A percentile compares a stretch with the other conserved stretches of the same genome.
phyloP scores from a whole-genome alignment of 2,797 vertebrate genomes.

The Sphaeramia orbicularis region DNA sequence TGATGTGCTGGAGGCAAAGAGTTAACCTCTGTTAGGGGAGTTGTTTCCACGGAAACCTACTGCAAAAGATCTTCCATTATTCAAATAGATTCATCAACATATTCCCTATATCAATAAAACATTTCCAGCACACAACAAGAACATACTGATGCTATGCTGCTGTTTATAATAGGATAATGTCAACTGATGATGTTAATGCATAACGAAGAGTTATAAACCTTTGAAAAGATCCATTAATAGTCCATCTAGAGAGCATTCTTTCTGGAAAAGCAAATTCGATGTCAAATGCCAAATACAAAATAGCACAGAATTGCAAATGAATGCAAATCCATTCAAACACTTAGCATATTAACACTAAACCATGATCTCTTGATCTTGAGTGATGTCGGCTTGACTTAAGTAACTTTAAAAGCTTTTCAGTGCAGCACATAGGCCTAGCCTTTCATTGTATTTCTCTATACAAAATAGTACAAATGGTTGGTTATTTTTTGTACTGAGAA shows the following conservation, averaged over 20 bases:
- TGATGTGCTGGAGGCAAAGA: not conserved
- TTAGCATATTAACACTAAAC: constrained; percentile 41
- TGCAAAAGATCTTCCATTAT: constrained; percentile 51
- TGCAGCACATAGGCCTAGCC: constrained; percentile 7
- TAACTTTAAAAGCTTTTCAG: constrained; percentile 44
- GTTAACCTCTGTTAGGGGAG: constrained; percentile 27
- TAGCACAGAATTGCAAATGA: constrained; percentile 24
- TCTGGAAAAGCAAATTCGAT: constrained; percentile 37
- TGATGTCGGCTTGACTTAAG: constrained; percentile 42
- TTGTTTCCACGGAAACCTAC: constrained; percentile 20
- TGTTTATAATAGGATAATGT: constrained; percentile 47
- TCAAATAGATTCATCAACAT: constrained; percentile 44
- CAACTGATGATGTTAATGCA: constrained; percentile 51
- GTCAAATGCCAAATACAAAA: constrained; percentile 39
- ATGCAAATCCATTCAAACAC: constrained; percentile 52
- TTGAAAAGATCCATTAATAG: constrained; percentile 41
- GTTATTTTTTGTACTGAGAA: constrained; percentile 25
- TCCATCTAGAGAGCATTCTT: constrained; percentile 38
- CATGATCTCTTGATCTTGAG: constrained; percentile 52
- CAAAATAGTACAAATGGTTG: constrained; percentile 40
- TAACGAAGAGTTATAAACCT: constrained; percentile 41
- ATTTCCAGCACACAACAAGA: constrained; percentile 24
- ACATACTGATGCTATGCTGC: constrained; percentile 35
- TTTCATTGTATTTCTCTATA: constrained; percentile 39
- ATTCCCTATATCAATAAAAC: constrained; percentile 43